Base-by-base conservation (phyloP, 1,140 invertebrate species). In the Drosophila kepulauana region DNA sequence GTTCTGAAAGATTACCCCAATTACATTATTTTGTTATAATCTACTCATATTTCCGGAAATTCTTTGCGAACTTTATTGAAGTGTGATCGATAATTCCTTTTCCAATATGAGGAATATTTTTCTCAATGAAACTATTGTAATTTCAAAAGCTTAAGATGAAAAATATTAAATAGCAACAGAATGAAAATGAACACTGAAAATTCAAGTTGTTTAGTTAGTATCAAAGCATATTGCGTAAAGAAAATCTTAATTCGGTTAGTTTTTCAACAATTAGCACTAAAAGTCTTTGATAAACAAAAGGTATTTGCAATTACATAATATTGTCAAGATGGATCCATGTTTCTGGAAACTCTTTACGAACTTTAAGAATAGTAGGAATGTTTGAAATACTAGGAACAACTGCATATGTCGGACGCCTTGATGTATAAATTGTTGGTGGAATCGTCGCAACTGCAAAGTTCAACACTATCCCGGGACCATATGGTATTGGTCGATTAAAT, bases 21-120 rank as follows among this genome's bases (percentile, higher is more conserved):
- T 67, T 81, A 81, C 79, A 56, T 76, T 3, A 48, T n/a, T 3
- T 33, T 57, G 35, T 68, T 48, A 3, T 30, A 7, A 51, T 54
- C 78, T 41, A 81, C 64, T 75, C 78, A 81, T 65, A 48, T 75
- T 54, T 70, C 79, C 0, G 70, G 66, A 52, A 81, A 81, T n/a
- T 75, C 52, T 61, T 76, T 80, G 1, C 74, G 64, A 54, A 73
- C 30, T 33, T 1, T 8, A 1, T 33, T 8, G 2, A 33, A 7
- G 7, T 6, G 7, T 33, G 30, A 33, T 25, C 20, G 20, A 25
- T 3, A 25, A 4, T 25, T 4, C 20, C 33, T 33, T 1, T 33
- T 33, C 33, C 33, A 2, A 33, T 33, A 33, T 33, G 5, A 33
- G 5, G 5, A 33, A 7, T 33, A 7, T 33, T 5, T 33, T 8